A percentile compares a stretch with the other conserved stretches of the same genome.
Evolutionary conservation across 2,797 vertebrate species (phyloP).

Genomic region (Antrozous pallidus): DNA sequence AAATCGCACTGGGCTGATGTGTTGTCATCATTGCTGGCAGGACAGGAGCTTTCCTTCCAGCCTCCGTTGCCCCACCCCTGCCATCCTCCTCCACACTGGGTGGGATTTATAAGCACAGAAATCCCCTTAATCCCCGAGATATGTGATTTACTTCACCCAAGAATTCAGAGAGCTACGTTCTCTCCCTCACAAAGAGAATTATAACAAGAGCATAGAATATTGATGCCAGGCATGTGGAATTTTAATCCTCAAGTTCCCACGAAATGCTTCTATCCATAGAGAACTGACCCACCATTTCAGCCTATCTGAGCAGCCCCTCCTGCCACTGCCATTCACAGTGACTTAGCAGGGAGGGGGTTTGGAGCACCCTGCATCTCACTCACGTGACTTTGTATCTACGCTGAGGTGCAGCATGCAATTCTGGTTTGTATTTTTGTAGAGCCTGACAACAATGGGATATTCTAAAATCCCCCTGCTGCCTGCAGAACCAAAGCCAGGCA

Average conservation of each 20-base stretch:
- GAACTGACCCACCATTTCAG: slow-evolving; percentile 7
- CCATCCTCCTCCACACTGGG: not conserved
- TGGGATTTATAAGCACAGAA: slow-evolving; percentile 56
- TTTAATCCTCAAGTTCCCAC: slow-evolving; percentile 63
- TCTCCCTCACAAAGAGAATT: slow-evolving; percentile 58
- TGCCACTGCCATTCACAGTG: not conserved
- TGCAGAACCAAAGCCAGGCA: slow-evolving; percentile 39
- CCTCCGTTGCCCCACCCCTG: not conserved
- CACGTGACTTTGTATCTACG: not conserved
- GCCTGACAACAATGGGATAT: not conserved
- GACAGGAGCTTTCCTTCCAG: not conserved
- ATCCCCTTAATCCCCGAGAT: slow-evolving; percentile 66
- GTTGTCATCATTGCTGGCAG: not conserved
- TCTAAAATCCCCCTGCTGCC: slow-evolving; percentile 40
- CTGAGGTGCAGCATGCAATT: not conserved
- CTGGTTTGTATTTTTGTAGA: slow-evolving; percentile 8
- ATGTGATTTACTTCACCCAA: slow-evolving; percentile 62
- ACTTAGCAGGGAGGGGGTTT: not conserved
- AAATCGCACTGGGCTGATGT: not conserved
- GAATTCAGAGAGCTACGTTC: slow-evolving; percentile 41
- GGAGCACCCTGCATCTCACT: not conserved
- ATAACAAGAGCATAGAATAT: slow-evolving; percentile 65
- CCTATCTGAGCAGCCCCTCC: not conserved
- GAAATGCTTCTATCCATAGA: not conserved
- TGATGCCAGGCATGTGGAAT: slow-evolving; percentile 68